These are phyloP conservation scores for Aphidius colemani DNA, from an alignment of 2,888 invertebrate species.

Conservation along the genomic window DNA sequence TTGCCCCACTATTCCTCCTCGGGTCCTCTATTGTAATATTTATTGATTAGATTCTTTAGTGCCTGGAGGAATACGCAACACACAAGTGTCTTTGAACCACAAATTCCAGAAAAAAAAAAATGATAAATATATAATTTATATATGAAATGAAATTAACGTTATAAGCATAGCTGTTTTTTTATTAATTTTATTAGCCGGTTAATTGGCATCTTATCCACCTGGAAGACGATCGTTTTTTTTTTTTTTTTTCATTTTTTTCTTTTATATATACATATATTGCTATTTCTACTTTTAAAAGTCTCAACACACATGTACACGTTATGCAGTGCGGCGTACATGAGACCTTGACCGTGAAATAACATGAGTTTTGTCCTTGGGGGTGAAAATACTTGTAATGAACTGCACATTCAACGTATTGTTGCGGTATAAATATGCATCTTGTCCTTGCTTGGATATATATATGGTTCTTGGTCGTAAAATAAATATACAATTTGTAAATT, in stretches of 20 bases:
- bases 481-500: too few relatives aligned
- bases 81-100: not conserved
- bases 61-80: slow-evolving; percentile 41
- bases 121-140: too few relatives aligned
- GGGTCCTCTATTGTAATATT: slow-evolving; percentile 59
- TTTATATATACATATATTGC: too few relatives aligned
- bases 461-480: too few relatives aligned
- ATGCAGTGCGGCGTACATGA: too few relatives aligned
- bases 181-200: too few relatives aligned
- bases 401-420: not conserved
- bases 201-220: not conserved
- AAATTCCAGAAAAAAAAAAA: slow-evolving; percentile 9
- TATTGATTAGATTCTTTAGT: slow-evolving; percentile 59
- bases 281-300: too few relatives aligned
- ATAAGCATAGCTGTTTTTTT: too few relatives aligned
- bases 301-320: too few relatives aligned
- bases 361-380: slow-evolving; percentile 46
- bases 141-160: too few relatives aligned
- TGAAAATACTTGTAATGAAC: slow-evolving; percentile 34
- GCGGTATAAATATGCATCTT: not conserved
- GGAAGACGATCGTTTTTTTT: not conserved
- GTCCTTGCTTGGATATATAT: too few relatives aligned
- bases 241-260: too few relatives aligned
- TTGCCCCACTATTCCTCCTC: slow-evolving; percentile 34
- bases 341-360: slow-evolving; percentile 37